Evolutionary conservation across 53 echinoderm and acorn worm genomes (phyloP).

Genomic region (Actinopyga echinites): DNA sequence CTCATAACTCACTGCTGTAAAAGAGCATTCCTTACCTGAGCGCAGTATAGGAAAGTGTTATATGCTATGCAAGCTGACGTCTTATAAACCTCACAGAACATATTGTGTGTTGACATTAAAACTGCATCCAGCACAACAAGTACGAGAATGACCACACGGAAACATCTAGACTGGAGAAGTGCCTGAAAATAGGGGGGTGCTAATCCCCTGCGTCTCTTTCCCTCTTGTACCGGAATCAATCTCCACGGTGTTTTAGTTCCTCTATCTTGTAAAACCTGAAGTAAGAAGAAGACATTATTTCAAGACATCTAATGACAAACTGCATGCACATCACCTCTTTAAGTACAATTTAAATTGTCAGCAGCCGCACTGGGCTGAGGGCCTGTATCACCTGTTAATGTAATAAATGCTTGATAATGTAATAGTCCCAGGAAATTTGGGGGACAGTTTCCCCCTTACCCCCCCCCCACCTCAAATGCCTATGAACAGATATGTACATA

Average conservation of each 20-base stretch:
- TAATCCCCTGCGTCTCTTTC: slow-evolving; percentile 65
- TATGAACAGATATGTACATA: too few relatives aligned
- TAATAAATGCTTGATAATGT: too few relatives aligned
- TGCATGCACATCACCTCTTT: too few relatives aligned
- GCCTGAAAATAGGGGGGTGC: slow-evolving; percentile 82
- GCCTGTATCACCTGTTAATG: too few relatives aligned
- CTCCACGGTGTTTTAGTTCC: slow-evolving; percentile 92
- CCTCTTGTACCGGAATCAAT: slow-evolving; percentile 76
- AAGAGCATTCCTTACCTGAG: slow-evolving; percentile 62
- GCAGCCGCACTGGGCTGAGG: too few relatives aligned
- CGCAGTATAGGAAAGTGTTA: slow-evolving; percentile 54
- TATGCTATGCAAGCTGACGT: slow-evolving; percentile 15
- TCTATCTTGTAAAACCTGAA: slow-evolving; percentile 83
- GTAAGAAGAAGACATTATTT: neutral
- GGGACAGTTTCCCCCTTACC: too few relatives aligned
- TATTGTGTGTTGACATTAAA: slow-evolving; percentile 79
- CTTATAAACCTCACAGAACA: slow-evolving; percentile 54
- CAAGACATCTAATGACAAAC: too few relatives aligned
- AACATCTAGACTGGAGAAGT: slow-evolving; percentile 77
- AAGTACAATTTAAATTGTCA: too few relatives aligned
- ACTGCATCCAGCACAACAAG: slow-evolving; percentile 79
- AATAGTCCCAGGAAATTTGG: too few relatives aligned
- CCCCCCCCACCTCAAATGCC: too few relatives aligned
- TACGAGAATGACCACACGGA: slow-evolving; percentile 81
- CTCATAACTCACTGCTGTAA: too few relatives aligned